phyloP scores from a whole-genome alignment of 2,113 vertebrate species.

The Scortum barcoo region DNA sequence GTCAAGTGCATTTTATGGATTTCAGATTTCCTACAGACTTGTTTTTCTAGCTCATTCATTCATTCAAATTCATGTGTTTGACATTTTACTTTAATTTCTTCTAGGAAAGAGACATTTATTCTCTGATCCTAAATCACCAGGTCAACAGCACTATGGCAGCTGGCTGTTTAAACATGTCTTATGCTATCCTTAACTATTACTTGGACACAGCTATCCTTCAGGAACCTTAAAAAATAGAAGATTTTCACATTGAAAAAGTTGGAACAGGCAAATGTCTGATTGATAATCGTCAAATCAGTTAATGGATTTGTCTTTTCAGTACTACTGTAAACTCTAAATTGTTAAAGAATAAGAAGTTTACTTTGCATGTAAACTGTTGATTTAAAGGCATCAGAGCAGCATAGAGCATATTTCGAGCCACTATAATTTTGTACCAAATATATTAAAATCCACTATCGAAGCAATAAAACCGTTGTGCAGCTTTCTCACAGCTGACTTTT shows the following conservation, averaged over 20 bases:
- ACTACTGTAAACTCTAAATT: not conserved
- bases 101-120: not conserved
- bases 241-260: not conserved
- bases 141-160: not conserved
- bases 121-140: not conserved
- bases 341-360: not conserved
- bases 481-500: not conserved
- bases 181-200: not conserved
- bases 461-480: not conserved
- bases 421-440: too few species aligned
- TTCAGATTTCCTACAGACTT: not conserved
- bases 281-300: not conserved
- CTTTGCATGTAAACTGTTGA: not conserved
- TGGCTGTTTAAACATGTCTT: not conserved
- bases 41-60: not conserved
- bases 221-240: not conserved
- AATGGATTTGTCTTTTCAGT: not conserved
- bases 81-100: not conserved
- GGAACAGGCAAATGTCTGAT: not conserved
- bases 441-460: not conserved
- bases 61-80: not conserved
- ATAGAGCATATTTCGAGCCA: not conserved
- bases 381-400: not conserved
- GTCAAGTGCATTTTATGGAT: constrained; percentile 6
- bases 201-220: not conserved